Evolutionary conservation across 2,797 vertebrate species (phyloP).

Genomic region (Synaphobranchus kaupii): DNA sequence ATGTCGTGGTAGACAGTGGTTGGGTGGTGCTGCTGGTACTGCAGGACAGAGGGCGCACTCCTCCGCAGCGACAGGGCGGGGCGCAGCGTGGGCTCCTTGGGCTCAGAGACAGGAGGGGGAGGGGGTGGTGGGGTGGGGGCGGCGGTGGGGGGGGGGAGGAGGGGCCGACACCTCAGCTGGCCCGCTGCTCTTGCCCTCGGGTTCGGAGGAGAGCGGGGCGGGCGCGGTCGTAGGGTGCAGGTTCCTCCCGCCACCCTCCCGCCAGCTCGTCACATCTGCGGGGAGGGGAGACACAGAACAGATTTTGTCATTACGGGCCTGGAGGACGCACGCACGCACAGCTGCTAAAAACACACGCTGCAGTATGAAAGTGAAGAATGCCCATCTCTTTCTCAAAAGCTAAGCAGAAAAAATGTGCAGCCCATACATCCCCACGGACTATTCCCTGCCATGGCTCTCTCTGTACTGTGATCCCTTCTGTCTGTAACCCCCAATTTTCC

Average conservation of each 20-base stretch:
- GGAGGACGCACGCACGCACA: not conserved
- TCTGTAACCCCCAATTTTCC: not conserved
- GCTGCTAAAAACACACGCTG: not conserved
- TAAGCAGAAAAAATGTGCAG: too few relatives aligned
- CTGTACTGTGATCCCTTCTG: not conserved
- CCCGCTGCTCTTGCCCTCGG: slow-evolving; percentile 72
- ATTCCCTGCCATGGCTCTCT: too few relatives aligned
- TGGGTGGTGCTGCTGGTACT: slow-evolving; percentile 89
- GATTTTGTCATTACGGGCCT: not conserved
- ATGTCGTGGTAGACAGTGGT: slow-evolving; percentile 95
- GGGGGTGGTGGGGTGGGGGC: slow-evolving; percentile 63
- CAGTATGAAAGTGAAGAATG: not conserved
- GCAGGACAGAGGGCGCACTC: slow-evolving; percentile 81
- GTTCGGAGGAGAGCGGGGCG: slow-evolving; percentile 66
- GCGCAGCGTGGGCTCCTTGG: slow-evolving; percentile 89
- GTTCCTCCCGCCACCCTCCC: slow-evolving; percentile 99
- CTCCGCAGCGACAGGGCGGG: slow-evolving; percentile 87
- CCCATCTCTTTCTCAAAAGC: too few relatives aligned
- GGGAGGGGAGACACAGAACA: not conserved
- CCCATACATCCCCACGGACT: not conserved
- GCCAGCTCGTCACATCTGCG: slow-evolving; percentile 98
- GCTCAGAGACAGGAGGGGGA: slow-evolving; percentile 70
- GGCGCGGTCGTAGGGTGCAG: slow-evolving; percentile 77
- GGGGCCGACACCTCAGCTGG: slow-evolving; percentile 65
- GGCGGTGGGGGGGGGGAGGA: slow-evolving; percentile 58